phyloP scores from a whole-genome alignment of 1,140 invertebrate genomes.

The Bilobella aurantiaca region DNA sequence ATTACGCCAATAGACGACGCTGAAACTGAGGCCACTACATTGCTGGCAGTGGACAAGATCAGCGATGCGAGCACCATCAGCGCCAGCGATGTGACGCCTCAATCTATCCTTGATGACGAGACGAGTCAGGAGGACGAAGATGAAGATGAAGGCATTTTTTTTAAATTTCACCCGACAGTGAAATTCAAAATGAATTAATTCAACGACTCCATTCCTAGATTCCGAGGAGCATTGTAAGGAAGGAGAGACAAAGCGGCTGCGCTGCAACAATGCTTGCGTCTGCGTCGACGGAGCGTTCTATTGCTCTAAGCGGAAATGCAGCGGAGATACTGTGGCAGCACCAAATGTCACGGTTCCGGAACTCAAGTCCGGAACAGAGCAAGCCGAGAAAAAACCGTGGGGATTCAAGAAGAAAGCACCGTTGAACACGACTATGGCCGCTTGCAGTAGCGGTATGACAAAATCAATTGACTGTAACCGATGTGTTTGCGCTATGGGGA shows the following conservation, averaged over 20 bases:
- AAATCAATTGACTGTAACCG: conserved; percentile 20
- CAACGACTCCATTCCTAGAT: not conserved
- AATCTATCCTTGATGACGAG: not conserved
- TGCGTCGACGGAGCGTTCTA: not conserved
- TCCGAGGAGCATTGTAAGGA: not conserved
- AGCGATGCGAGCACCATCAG: not conserved
- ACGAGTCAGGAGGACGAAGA: not conserved
- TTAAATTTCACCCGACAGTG: not conserved
- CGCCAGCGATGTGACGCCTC: not conserved
- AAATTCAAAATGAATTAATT: not conserved
- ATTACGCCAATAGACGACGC: too few species aligned
- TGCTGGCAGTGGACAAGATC: not conserved
- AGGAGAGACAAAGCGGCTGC: not conserved
- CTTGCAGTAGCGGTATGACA: conserved; percentile 3
- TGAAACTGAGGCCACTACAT: not conserved
- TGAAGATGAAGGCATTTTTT: not conserved
- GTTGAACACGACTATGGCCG: not conserved
- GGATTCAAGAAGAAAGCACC: not conserved
- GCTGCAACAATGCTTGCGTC: not conserved
- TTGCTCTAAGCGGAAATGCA: not conserved
- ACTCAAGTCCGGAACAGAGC: not conserved
- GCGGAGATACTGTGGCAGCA: not conserved
- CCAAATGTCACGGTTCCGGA: not conserved
- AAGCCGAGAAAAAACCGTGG: too few species aligned
- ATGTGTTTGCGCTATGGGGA: conserved; percentile 17